A percentile compares a stretch with the other conserved stretches of the same genome.
Conservation (phyloP, 1,140 invertebrate species). For the Melipona quadrifasciata region DNA sequence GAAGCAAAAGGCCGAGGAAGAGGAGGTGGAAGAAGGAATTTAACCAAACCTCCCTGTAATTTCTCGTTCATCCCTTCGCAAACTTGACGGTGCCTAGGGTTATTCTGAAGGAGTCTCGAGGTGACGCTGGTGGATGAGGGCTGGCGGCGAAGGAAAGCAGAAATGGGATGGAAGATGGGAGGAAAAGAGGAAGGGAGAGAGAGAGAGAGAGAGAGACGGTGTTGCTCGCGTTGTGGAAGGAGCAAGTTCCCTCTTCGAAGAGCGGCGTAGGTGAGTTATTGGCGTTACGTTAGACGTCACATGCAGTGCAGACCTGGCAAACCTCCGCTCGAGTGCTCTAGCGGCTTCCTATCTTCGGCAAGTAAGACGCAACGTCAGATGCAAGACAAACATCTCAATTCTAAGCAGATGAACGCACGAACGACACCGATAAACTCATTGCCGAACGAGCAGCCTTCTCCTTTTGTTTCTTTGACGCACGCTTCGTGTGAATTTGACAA, state of each 20-base stretch:
- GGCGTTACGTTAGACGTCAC: slow-evolving; percentile 71
- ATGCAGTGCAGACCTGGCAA: slow-evolving; percentile 62
- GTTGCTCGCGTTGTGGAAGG: slow-evolving; percentile 43
- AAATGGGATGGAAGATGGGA: neutral
- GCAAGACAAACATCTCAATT: slow-evolving; percentile 68
- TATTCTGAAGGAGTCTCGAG: slow-evolving; percentile 59
- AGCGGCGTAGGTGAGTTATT: slow-evolving; percentile 67
- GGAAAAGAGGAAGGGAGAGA: neutral
- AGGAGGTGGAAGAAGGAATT: slow-evolving; percentile 66
- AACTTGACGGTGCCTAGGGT: slow-evolving; percentile 67
- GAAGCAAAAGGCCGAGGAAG: neutral
- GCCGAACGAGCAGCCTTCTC: neutral
- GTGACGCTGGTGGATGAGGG: slow-evolving; percentile 44
- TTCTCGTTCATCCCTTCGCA: slow-evolving; percentile 69
- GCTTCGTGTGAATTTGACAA: neutral
- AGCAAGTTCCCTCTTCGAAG: slow-evolving; percentile 57
- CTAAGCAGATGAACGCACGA: slow-evolving; percentile 47
- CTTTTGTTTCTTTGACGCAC: neutral
- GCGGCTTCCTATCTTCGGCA: slow-evolving; percentile 54
- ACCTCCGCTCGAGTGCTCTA: slow-evolving; percentile 57
- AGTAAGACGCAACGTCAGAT: slow-evolving; percentile 69
- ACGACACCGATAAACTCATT: slow-evolving; percentile 13
- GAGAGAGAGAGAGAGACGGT: neutral
- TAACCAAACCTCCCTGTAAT: slow-evolving; percentile 69
- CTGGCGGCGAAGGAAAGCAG: slow-evolving; percentile 5